Evolutionary conservation across 1,140 invertebrate genomes (phyloP), one percentile per base, ranked within the genome.

Genomic region (Steinernema khuongi): DNA sequence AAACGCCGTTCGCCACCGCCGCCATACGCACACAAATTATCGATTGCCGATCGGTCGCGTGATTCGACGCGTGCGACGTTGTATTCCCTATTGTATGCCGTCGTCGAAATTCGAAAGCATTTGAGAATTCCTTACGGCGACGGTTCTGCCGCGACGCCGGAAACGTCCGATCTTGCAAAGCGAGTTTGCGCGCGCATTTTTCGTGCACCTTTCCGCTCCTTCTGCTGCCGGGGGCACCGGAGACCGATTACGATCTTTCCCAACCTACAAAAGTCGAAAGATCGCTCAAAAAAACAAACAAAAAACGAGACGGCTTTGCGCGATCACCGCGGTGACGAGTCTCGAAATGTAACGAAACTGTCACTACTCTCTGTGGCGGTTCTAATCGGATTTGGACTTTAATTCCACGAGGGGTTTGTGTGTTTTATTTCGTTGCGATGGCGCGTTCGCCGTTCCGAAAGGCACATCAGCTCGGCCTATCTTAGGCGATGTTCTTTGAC

Each of bases 1-100:
- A 11, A 41, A 7, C 36, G 36, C 7, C 36, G n/a, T 7, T n/a
- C 7, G 7, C 36, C 7, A 41, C 7, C 36, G 50, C 14, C 50
- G 26, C 4, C 50, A 22, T 11, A 14, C 19, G 14, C 50, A 22
- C 7, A 60, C 4, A 4, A 22, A 60, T n/a, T 60, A 60, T 60
- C 19, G 50, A 60, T 60, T 22, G 11, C 4, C 50, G 50, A 26
- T 60, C 22, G 19, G 50, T 60, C 50, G 50, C 50, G 50, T 60
- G 50, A 60, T 60, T 60, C 50, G 36, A 41, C n/a, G 36, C 50
- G 7, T 22, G 50, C 50, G 50, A 60, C 50, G 50, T 60, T 60
- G 11, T 60, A 60, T 60, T 60, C 26, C 50, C 50, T 60, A 60
- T 60, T 60, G 50, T 60, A 60, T 60, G 14, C 50, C 7, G 7